Conservation (phyloP, 2,888 invertebrate species). For the Rhagophthalmus giganteus region DNA sequence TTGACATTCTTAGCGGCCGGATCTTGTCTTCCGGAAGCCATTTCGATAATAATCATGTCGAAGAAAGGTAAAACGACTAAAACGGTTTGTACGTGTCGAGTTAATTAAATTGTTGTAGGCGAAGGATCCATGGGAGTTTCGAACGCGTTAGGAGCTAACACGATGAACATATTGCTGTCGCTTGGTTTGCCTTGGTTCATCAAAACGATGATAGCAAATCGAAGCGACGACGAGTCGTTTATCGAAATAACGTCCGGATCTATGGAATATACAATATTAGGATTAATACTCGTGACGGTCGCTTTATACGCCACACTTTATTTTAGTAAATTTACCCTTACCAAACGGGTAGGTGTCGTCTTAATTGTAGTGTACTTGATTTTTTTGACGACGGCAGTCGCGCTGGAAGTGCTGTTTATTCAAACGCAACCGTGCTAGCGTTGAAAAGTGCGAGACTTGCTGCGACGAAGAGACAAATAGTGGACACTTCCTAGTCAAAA, state of each 20-base stretch:
- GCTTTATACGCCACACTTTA: conserved; percentile 70
- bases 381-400: conserved; percentile 75
- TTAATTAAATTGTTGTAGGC: conserved; percentile 57
- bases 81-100: background rate
- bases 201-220: conserved; percentile 64
- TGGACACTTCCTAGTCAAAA: too few species aligned
- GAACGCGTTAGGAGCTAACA: conserved; percentile 84
- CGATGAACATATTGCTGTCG: conserved; percentile 80
- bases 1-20: conserved; percentile 89
- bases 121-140: conserved; percentile 86
- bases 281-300: conserved; percentile 73
- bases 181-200: conserved; percentile 85
- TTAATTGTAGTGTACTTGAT: conserved; percentile 68
- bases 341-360: conserved; percentile 68
- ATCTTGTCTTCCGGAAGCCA: conserved; percentile 82
- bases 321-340: conserved; percentile 71
- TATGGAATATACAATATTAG: conserved; percentile 79
- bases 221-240: conserved; percentile 48
- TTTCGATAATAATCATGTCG: conserved; percentile 83
- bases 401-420: conserved; percentile 68
- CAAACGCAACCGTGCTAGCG: conserved; percentile 6
- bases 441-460: too few species aligned
- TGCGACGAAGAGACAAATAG: too few species aligned
- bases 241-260: conserved; percentile 77
- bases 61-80: conserved; percentile 64